Evolutionary conservation across 2,797 vertebrate species (phyloP), one percentile per base, ranked within the genome.

Genomic region (Ataeniobius toweri): DNA sequence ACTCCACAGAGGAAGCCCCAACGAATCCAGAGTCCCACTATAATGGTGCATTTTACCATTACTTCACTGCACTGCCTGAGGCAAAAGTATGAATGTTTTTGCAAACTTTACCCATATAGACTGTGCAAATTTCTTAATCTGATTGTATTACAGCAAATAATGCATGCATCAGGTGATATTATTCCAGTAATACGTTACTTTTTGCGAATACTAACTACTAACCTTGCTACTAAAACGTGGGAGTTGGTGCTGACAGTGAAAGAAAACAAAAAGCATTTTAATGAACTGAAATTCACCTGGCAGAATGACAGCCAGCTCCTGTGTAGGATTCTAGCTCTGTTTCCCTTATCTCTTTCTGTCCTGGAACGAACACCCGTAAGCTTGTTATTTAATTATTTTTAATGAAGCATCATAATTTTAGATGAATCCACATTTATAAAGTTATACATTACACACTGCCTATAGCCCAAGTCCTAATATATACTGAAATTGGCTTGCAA

Each of bases 401-500:
- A 28, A 44, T 18, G 28, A 46, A 16, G 14, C 26, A n/a, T 14
- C 26, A 24, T 75, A 55, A 58, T 70, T 76, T 55, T 31, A 13
- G 31, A 58, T 22, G 24, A 55, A 16, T n/a, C 24, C 36, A 26
- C 63, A 31, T n/a, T 58, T 6, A 31, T 69, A 5, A 22, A 14
- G 24, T 58, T 14, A 31, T 58, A 70, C 9, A 41, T 76, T 5
- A 12, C 39, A 41, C 7, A 13, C 61, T 55, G 28, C 50, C 63
- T 56, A n/a, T 56, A n/a, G 56, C 75, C 75, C 3, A 51, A 56
- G 13, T 59, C 69, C 39, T 68, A 41, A 63, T 65, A 18, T 18
- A 22, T 61, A 20, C 70, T 58, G 53, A 73, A 73, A 75, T 76
- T 77, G 77, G 61, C 14, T 18, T 59, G 50, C 36, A 73, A 58